Evolutionary conservation across 2,797 vertebrate genomes (phyloP), one percentile per base, ranked within the genome.

Genomic region (Forpus xanthops): DNA sequence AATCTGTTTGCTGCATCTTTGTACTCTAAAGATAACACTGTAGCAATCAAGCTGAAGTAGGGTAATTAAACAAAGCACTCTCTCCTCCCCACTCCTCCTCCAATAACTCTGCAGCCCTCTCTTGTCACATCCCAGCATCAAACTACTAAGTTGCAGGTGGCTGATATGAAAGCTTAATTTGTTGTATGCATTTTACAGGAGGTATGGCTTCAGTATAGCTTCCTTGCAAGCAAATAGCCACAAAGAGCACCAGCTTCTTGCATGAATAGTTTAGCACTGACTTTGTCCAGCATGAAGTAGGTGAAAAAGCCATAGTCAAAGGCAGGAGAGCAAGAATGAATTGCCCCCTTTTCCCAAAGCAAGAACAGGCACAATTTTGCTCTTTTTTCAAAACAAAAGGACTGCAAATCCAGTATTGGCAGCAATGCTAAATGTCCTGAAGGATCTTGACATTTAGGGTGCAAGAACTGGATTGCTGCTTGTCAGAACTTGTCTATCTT

Each of bases 1-100:
- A 94, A 78, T 82, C 45, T 60, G 11, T 60, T 44, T 72, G 41
- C 61, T 42, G 50, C 77, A 89, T 89, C 75, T 92, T 90, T 65
- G 17, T 28, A 8, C 65, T 92, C 92, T 72, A 42, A 53, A 77
- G 75, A 83, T 62, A 89, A 37, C 42, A 3, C 27, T 9, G 27
- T 74, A 85, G 75, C 44, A 87, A 68, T 85, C 72, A 53, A 23
- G 24, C 41, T 62, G 68, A 85, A 80, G 49, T 5, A 58, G 53
- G 56, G 42, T 75, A 68, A 95, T 72, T 67, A 85, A 94, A 82
- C 33, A 61, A 73, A 79, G 4, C 4, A 0, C 45, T 18, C 6
- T 15, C 62, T 85, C 28, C 55, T 86, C 24, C 53, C 23, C 14
- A 5, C 6, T 4, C n/a, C 47, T n/a, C 9, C 17, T 20, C 31